Evolutionary conservation across 2,888 invertebrate genomes (phyloP).

Genomic region (Stramonita haemastoma): DNA sequence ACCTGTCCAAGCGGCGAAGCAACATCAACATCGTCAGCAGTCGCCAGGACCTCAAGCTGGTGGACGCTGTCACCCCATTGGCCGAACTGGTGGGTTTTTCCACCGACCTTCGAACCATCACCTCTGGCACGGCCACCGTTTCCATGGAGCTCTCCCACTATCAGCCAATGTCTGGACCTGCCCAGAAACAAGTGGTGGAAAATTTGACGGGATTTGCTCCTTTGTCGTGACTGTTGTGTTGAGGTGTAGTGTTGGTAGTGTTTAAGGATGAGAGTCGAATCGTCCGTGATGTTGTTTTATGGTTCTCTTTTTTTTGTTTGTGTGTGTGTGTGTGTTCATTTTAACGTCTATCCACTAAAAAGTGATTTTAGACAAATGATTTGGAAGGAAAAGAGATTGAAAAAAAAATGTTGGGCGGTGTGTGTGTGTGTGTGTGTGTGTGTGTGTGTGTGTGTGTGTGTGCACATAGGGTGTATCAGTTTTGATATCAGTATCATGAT

Average conservation of each 20-base stretch:
- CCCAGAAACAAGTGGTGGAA: constrained; percentile 63
- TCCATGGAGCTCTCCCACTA: constrained; percentile 92
- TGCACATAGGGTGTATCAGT: neutral
- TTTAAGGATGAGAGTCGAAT: no score
- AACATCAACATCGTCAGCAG: constrained; percentile 79
- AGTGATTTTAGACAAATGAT: no score
- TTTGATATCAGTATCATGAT: no score
- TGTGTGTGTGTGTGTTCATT: neutral
- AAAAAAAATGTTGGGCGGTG: no score
- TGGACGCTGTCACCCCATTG: constrained; percentile 87
- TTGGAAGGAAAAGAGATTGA: no score
- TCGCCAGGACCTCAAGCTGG: constrained; percentile 78
- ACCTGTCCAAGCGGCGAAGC: constrained; percentile 86
- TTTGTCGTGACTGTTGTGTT: neutral
- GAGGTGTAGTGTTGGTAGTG: neutral
- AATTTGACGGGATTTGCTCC: constrained; percentile 59
- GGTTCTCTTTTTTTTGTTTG: no score
- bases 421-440: neutral
- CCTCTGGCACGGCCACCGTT: constrained; percentile 93
- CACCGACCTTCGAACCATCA: constrained; percentile 87
- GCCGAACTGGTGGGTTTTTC: constrained; percentile 94
- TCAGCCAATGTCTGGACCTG: constrained; percentile 82
- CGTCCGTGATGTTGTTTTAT: no score
- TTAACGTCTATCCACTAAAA: no score
- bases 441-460: neutral